Conservation (phyloP, 2,113 vertebrate species). For the Dromiciops gliroides region DNA sequence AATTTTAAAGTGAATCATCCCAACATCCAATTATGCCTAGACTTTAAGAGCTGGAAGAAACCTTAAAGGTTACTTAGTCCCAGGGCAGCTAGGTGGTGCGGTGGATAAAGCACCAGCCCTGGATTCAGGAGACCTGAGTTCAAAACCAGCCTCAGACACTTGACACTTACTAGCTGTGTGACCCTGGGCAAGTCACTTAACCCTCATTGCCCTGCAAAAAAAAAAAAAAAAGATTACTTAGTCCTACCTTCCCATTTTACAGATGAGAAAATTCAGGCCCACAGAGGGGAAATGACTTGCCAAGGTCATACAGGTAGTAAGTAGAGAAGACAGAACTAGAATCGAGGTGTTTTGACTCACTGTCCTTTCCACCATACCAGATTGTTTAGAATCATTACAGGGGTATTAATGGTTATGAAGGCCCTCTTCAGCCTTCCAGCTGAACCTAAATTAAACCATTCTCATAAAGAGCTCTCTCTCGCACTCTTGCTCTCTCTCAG, state of each 20-base stretch:
- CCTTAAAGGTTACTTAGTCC: neutral
- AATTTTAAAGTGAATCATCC: constrained; percentile 19
- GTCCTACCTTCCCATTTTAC: neutral
- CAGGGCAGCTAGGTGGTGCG: no score
- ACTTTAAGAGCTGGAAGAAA: neutral
- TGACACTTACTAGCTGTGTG: no score
- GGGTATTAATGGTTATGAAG: neutral
- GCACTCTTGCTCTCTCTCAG: no score
- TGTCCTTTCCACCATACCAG: neutral
- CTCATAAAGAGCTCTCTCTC: no score
- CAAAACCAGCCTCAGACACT: no score
- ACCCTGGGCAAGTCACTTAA: no score
- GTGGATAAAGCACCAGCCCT: no score
- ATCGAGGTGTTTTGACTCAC: neutral
- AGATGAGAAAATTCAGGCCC: neutral
- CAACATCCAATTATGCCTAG: neutral
- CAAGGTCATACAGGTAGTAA: neutral
- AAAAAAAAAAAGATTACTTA: neutral
- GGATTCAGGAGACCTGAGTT: no score
- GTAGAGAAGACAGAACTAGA: neutral
- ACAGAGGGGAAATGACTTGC: neutral
- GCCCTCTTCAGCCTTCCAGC: neutral
- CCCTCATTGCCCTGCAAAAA: no score
- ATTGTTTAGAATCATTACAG: neutral
- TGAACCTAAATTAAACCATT: constrained; percentile 41